Evolutionary conservation across 2,888 invertebrate species (phyloP).

Genomic region (Drosophila neonasuta): DNA sequence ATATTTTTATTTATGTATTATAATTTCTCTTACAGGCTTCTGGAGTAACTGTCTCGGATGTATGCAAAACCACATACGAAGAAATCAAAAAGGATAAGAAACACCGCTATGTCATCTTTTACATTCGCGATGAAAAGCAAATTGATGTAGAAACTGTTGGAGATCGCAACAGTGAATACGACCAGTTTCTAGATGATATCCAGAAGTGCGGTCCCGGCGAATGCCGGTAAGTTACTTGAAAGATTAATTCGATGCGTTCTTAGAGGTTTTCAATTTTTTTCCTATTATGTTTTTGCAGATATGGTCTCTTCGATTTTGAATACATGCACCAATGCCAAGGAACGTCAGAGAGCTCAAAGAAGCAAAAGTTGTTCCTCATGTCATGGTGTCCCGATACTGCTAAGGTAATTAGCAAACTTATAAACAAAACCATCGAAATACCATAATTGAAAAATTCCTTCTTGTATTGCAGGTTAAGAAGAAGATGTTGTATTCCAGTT

Average conservation of each 20-base stretch:
- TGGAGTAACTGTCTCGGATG: conserved; percentile 97
- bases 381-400: conserved; percentile 99
- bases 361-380: conserved; percentile 98
- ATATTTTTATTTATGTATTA: not conserved
- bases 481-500: conserved; percentile 95
- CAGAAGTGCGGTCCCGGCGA: conserved; percentile 95
- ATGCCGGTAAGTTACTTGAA: conserved; percentile 87
- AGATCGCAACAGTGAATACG: conserved; percentile 94
- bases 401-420: conserved; percentile 84
- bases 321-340: conserved; percentile 99
- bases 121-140: conserved; percentile 97
- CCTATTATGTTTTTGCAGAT: conserved; percentile 80
- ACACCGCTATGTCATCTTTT: conserved; percentile 97
- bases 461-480: conserved; percentile 85
- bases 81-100: conserved; percentile 99
- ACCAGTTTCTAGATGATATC: conserved; percentile 95
- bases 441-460: not conserved
- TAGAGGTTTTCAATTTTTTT: not conserved
- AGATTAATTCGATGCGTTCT: too few relatives aligned
- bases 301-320: conserved; percentile 98
- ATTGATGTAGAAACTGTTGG: conserved; percentile 97
- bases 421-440: not conserved
- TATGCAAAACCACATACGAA: conserved; percentile 96
- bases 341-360: conserved; percentile 97
- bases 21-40: conserved; percentile 88